Evolutionary conservation across 1,140 invertebrate species (phyloP).

Genomic region (Zaprionus taronus): DNA sequence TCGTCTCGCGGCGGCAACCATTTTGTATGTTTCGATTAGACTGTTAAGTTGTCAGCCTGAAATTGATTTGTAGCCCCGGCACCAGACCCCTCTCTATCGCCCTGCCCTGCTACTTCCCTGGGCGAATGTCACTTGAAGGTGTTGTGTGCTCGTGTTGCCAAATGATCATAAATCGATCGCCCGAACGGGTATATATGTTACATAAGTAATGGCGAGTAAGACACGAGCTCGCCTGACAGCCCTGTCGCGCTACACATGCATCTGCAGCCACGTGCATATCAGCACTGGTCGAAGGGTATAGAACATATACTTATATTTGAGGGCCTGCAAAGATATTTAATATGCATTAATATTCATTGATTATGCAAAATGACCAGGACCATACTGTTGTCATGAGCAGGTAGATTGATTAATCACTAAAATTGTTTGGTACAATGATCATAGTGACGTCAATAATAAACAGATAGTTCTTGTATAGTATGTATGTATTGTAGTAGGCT

Average conservation of each 20-base stretch:
- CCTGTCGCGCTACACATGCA: slow-evolving; percentile 3
- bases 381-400: too few relatives aligned
- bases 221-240: slow-evolving; percentile 3
- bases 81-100: not conserved
- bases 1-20: slow-evolving; percentile 61
- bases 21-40: slow-evolving; percentile 83
- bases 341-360: too few relatives aligned
- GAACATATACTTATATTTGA: too few relatives aligned
- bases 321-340: too few relatives aligned
- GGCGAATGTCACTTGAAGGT: slow-evolving; percentile 36
- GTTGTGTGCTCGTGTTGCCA: slow-evolving; percentile 36
- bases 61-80: slow-evolving; percentile 78
- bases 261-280: too few relatives aligned
- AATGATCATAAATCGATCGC: slow-evolving; percentile 38
- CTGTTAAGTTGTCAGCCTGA: slow-evolving; percentile 82
- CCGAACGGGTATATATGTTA: not conserved
- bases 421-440: too few relatives aligned
- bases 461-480: too few relatives aligned
- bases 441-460: too few relatives aligned
- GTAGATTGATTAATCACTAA: too few relatives aligned
- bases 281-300: too few relatives aligned
- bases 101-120: not conserved
- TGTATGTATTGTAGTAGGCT: too few relatives aligned
- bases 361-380: too few relatives aligned
- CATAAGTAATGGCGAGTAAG: slow-evolving; percentile 1